Conservation (phyloP, 2,797 vertebrate species). For the Rhynchonycteris naso region DNA sequence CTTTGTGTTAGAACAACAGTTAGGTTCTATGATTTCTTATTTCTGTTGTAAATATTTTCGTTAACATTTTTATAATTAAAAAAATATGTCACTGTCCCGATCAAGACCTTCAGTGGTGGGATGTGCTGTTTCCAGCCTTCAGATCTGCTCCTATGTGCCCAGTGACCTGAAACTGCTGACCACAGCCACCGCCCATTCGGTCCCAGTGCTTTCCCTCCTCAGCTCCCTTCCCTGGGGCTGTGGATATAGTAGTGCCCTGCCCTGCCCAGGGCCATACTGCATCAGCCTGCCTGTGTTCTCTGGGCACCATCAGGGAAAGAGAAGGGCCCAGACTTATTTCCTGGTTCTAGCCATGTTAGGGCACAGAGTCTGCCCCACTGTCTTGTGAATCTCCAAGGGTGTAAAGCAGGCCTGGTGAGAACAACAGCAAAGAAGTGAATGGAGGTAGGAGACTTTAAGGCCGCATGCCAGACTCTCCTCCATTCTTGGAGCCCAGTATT, state of each 20-base stretch:
- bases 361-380: neutral
- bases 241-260: neutral
- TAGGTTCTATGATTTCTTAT: neutral
- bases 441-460: neutral
- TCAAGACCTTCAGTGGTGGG: neutral
- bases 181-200: neutral
- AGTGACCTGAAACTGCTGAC: neutral
- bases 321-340: neutral
- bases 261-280: rapidly evolving
- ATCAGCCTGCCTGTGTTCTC: neutral
- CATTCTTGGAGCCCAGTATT: neutral
- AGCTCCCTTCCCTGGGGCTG: neutral
- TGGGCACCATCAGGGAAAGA: neutral
- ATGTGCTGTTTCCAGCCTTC: neutral
- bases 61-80: constrained; percentile 16
- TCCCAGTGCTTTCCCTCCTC: neutral
- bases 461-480: too few species aligned
- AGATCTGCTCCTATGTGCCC: neutral
- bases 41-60: neutral
- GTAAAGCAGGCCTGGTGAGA: neutral
- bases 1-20: neutral
- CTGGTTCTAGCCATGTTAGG: neutral
- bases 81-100: neutral
- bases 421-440: neutral
- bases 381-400: neutral